Evolutionary conservation across 1,140 invertebrate species (phyloP), one percentile per base, ranked within the genome.

Genomic region (Aphaenogaster floridana): DNA sequence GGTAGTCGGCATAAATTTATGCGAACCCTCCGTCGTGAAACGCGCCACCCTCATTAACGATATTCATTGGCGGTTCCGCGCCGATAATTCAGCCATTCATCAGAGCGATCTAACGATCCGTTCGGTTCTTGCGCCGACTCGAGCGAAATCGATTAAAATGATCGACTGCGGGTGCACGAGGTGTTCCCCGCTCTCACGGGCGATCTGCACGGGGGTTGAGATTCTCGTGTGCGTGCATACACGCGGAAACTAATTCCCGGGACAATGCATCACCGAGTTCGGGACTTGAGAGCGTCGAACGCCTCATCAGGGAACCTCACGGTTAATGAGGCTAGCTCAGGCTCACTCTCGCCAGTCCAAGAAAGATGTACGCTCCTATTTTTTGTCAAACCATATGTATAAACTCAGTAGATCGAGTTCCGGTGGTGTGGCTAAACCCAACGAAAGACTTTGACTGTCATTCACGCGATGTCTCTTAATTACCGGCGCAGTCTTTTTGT

Each of bases 71-170:
- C 90, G 88, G 87, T 88, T 90, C 83, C 80, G 71, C 83, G 88
- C 90, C 89, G 89, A 93, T 93, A 93, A 93, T 93, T 88, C 89
- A 87, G 81, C 92, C 91, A 93, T 92, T 93, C 92, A 90, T 93
- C 91, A 92, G 89, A 54, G 61, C 89, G 86, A 92, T 92, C 92
- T 89, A 91, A 88, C 88, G 89, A 92, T 90, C 87, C 77, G 86
- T 91, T 92, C 84, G 87, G 90, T 92, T 92, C 92, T 92, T 91
- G 92, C 87, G 74, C 61, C 72, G 57, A 78, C 71, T 80, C 54
- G 45, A 57, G 86, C 85, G 86, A 92, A 92, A 93, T 93, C 92
- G 92, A 93, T 92, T 92, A 92, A 90, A 93, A 86, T 92, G 92
- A 93, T 93, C 92, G 89, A 93, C 92, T 89, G 90, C 92, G 86